A percentile compares a stretch with the other conserved stretches of the same genome.
Conservation (phyloP, 2,113 vertebrate genomes). For the Phrynocephalus versicolor region DNA sequence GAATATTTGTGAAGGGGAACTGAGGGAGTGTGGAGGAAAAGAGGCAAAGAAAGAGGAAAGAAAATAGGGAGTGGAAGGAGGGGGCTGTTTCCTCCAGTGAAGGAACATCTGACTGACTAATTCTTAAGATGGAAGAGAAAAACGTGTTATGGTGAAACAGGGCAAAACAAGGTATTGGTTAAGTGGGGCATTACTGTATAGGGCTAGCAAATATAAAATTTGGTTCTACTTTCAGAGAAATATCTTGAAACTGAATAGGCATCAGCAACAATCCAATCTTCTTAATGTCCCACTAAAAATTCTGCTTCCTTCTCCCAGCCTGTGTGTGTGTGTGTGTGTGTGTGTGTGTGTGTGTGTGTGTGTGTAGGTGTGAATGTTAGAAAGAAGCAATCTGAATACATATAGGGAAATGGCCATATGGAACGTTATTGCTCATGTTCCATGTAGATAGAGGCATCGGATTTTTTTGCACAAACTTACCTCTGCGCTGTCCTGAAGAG, state of each 20-base stretch:
- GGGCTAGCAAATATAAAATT: too few relatives aligned
- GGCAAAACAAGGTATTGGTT: too few relatives aligned
- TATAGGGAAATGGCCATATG: background rate
- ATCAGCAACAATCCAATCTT: background rate
- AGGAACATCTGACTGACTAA: too few relatives aligned
- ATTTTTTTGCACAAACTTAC: constrained; percentile 63
- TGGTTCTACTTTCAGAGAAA: background rate
- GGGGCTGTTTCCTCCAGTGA: too few relatives aligned
- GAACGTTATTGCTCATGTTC: background rate
- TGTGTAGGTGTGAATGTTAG: background rate
- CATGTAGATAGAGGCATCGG: background rate
- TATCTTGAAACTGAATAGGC: background rate
- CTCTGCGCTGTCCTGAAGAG: constrained; percentile 88
- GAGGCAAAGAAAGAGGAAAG: too few relatives aligned
- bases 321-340: background rate
- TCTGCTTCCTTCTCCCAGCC: background rate
- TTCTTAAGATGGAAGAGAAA: too few relatives aligned
- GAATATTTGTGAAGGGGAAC: too few relatives aligned
- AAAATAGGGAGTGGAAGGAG: too few relatives aligned
- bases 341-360: background rate
- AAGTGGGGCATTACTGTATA: too few relatives aligned
- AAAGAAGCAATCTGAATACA: background rate
- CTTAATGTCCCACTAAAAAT: background rate
- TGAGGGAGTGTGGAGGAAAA: too few relatives aligned
- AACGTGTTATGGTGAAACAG: too few relatives aligned